These are phyloP conservation scores for Lithophane semibrunnea DNA, from an alignment of 2,888 invertebrate genomes.

Conservation along the genomic window DNA sequence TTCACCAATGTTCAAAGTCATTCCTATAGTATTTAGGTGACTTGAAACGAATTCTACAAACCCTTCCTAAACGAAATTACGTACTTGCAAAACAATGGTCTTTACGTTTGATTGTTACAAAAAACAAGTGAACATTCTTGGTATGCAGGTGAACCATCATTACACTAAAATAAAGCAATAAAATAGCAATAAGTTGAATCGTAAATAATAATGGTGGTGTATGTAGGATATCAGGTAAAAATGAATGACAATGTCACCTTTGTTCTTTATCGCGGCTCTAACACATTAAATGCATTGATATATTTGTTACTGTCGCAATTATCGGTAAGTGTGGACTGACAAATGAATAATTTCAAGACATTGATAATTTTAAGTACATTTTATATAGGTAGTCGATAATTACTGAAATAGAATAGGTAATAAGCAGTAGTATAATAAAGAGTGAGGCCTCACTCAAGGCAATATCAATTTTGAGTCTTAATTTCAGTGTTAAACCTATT, in stretches of 20 bases:
- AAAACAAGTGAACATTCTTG: conserved; percentile 14
- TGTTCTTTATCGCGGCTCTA: conserved; percentile 65
- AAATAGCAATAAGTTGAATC: conserved; percentile 38
- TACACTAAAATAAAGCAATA: conserved; percentile 40
- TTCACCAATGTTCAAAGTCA: background rate
- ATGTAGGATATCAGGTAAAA: conserved; percentile 56
- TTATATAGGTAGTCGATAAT: background rate
- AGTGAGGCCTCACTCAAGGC: conserved; percentile 56
- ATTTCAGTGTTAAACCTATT: conserved; percentile 49
- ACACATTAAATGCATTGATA: no score
- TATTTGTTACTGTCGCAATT: conserved; percentile 57
- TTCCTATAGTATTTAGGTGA: background rate
- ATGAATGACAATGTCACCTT: conserved; percentile 74
- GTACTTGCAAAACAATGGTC: background rate
- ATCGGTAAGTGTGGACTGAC: conserved; percentile 35
- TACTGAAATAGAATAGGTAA: conserved; percentile 22
- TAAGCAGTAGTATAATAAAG: conserved; percentile 24
- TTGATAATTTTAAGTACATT: conserved; percentile 52
- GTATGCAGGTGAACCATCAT: conserved; percentile 21
- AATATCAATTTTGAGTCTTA: conserved; percentile 44
- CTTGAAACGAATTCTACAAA: conserved; percentile 10
- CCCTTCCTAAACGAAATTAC: conserved; percentile 14
- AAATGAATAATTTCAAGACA: conserved; percentile 50
- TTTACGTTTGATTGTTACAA: conserved; percentile 23
- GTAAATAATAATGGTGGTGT: conserved; percentile 44